Conservation (phyloP, 2,888 invertebrate species). For the Candidula unifasciata region DNA sequence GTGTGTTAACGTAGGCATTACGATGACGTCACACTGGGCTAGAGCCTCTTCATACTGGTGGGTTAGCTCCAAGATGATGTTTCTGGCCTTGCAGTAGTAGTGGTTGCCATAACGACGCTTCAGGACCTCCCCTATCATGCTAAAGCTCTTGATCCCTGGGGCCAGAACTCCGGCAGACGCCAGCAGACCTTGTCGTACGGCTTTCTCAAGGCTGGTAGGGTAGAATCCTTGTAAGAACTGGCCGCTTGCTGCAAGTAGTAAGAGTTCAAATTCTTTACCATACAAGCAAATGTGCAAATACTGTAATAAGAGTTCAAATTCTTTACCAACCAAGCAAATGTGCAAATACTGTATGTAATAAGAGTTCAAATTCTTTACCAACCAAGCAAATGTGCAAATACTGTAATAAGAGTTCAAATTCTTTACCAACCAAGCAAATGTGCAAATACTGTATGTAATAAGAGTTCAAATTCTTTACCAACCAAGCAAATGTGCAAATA, state of each 20-base stretch:
- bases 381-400: too few species aligned
- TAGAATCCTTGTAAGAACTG: conserved; percentile 37
- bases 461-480: too few species aligned
- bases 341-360: too few species aligned
- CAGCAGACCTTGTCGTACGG: conserved; percentile 27
- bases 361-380: too few species aligned
- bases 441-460: too few species aligned
- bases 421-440: too few species aligned
- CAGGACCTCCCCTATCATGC: conserved; percentile 56
- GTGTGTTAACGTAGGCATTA: conserved; percentile 67
- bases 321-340: too few species aligned
- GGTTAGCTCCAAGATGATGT: conserved; percentile 55
- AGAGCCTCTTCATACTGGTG: conserved; percentile 62
- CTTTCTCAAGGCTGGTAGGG: conserved; percentile 41
- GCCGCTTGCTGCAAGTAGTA: not conserved
- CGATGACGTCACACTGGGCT: conserved; percentile 63
- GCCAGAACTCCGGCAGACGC: conserved; percentile 3
- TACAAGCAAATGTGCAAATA: not conserved
- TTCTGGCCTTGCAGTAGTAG: conserved; percentile 62
- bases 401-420: too few species aligned
- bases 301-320: too few species aligned
- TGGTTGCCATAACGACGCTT: conserved; percentile 58
- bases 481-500: too few species aligned
- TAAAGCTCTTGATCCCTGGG: conserved; percentile 53
- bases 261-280: not conserved